Evolutionary conservation across 2,113 vertebrate species (phyloP).

Genomic region (Geococcyx californianus): DNA sequence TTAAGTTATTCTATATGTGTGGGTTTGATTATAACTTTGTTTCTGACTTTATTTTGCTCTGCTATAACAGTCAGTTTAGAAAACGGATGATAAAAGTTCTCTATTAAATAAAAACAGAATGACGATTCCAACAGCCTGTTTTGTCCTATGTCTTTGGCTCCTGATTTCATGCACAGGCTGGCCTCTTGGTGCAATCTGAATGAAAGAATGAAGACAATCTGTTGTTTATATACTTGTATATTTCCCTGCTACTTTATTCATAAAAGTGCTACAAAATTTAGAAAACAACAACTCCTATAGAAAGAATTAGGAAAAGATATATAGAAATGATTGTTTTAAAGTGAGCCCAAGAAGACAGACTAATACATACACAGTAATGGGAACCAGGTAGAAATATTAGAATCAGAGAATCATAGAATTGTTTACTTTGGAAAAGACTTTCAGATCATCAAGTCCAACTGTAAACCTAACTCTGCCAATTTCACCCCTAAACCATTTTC

Average conservation of each 20-base stretch:
- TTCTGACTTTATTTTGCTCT: not conserved
- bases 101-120: conserved; percentile 14
- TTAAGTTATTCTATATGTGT: not conserved
- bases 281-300: not conserved
- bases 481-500: no score
- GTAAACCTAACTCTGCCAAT: no score
- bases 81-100: not conserved
- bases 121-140: not conserved
- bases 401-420: no score
- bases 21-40: not conserved
- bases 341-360: not conserved
- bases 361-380: not conserved
- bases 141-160: not conserved
- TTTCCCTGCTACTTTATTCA: not conserved
- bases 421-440: no score
- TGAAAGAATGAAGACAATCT: not conserved
- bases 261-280: not conserved
- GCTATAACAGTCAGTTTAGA: not conserved
- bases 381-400: not conserved
- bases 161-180: not conserved
- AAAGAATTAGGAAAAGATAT: not conserved
- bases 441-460: no score
- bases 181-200: not conserved
- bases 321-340: not conserved
- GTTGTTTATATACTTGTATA: not conserved